Conservation (phyloP, 2,888 invertebrate genomes). For the Timema podura region DNA sequence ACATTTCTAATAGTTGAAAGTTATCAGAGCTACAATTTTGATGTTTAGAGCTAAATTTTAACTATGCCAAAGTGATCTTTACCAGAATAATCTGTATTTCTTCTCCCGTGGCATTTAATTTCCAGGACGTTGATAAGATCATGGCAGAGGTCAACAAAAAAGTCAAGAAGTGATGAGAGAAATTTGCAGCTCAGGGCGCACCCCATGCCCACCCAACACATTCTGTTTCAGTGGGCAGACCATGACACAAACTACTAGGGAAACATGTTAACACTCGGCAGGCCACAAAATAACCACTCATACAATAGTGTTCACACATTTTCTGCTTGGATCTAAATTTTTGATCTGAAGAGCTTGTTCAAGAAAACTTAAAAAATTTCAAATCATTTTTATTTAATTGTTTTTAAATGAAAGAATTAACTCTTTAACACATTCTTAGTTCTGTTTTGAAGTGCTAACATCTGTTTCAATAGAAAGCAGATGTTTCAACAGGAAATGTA, state of each 20-base stretch:
- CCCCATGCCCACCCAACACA: constrained; percentile 23
- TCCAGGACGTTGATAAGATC: constrained; percentile 51
- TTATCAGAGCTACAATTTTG: too few species aligned
- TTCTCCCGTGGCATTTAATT: constrained; percentile 34
- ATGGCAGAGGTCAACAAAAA: constrained; percentile 41
- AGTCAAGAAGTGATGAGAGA: constrained; percentile 28
- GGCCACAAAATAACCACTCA: constrained; percentile 4
- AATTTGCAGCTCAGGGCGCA: constrained; percentile 25
- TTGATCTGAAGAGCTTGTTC: background rate
- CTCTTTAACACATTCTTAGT: too few species aligned
- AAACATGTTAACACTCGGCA: too few species aligned
- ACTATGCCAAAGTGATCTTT: background rate
- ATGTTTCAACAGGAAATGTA: too few species aligned
- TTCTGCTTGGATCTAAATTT: background rate
- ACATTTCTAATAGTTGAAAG: background rate
- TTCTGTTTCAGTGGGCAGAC: constrained; percentile 20
- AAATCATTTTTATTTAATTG: too few species aligned
- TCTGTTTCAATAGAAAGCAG: too few species aligned
- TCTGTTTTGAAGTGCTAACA: too few species aligned
- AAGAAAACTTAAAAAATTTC: too few species aligned
- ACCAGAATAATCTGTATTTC: constrained; percentile 24
- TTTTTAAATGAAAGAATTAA: too few species aligned
- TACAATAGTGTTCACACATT: background rate
- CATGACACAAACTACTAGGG: too few species aligned
- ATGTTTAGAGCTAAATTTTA: background rate